These are phyloP conservation scores for Amorpha juglandis DNA, from an alignment of 2,888 invertebrate species.

Conservation along the genomic window DNA sequence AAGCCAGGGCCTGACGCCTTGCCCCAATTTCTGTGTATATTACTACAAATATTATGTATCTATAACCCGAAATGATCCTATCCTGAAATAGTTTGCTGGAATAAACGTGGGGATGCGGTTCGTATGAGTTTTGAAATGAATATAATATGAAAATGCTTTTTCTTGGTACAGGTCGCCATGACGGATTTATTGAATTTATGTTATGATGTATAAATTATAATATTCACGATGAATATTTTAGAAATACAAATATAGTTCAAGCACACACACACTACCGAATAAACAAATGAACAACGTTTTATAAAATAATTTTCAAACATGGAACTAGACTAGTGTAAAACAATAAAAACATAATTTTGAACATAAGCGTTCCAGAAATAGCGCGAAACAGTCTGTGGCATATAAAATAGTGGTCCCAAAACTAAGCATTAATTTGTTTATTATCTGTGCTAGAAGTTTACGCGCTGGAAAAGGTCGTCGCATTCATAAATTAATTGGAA, in stretches of 20 bases:
- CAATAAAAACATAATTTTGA: conserved; percentile 1
- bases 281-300: too few relatives aligned
- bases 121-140: background rate
- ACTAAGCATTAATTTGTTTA: conserved; percentile 26
- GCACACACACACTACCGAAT: too few relatives aligned
- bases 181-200: too few relatives aligned
- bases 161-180: too few relatives aligned
- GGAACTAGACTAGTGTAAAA: background rate
- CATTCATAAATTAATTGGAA: conserved; percentile 43
- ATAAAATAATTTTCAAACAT: too few relatives aligned
- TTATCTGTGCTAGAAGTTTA: conserved; percentile 24
- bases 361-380: conserved; percentile 2
- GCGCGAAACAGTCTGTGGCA: conserved; percentile 10
- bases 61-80: conserved; percentile 40
- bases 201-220: too few relatives aligned
- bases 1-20: background rate
- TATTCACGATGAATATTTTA: too few relatives aligned
- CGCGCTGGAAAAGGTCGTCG: conserved; percentile 28
- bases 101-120: conserved; percentile 15
- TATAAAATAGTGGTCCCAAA: conserved; percentile 21
- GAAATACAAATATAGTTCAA: too few relatives aligned
- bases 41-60: conserved; percentile 51
- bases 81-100: conserved; percentile 30
- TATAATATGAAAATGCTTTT: too few relatives aligned
- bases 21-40: conserved; percentile 49